Conservation (phyloP, 2,113 vertebrate species). For the Orthonyx spaldingii region DNA sequence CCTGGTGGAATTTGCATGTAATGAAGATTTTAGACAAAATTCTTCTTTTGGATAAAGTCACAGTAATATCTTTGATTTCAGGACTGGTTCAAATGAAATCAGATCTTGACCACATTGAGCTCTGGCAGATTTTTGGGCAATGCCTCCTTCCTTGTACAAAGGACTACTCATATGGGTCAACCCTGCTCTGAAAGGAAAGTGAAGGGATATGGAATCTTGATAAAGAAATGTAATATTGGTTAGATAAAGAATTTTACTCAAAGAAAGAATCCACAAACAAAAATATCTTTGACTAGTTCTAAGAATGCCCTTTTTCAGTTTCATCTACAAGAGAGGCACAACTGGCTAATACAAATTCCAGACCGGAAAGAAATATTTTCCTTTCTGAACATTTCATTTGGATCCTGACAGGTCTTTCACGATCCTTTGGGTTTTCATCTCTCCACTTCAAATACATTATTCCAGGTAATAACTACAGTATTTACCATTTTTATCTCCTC, state of each 20-base stretch:
- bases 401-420: neutral
- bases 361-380: constrained; percentile 7
- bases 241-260: neutral
- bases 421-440: neutral
- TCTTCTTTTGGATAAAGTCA: neutral
- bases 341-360: neutral
- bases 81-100: neutral
- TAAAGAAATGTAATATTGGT: neutral
- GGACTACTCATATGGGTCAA: neutral
- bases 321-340: neutral
- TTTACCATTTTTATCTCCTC: constrained; percentile 10
- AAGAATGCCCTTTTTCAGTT: neutral
- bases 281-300: accelerated
- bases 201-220: neutral
- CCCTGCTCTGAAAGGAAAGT: neutral
- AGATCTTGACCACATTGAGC: neutral
- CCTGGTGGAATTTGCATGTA: neutral
- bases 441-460: neutral
- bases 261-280: neutral
- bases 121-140: neutral
- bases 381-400: neutral
- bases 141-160: neutral
- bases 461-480: neutral
- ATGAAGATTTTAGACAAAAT: constrained; percentile 12
- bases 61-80: neutral